Conservation (phyloP, 1,140 invertebrate species). For the Trypoxylus dichotomus region DNA sequence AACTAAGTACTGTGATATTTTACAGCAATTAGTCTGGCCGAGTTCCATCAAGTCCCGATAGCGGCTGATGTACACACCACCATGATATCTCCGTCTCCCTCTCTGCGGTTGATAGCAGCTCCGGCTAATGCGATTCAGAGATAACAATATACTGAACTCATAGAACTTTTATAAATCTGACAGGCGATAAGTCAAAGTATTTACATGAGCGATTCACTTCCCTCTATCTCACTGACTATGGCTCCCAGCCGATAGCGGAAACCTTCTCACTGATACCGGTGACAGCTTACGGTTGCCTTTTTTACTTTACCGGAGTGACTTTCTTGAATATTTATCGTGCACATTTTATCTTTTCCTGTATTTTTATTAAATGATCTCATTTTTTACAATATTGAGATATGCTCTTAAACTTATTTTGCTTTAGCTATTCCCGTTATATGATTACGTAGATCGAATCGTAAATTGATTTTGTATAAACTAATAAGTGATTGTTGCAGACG, state of each 20-base stretch:
- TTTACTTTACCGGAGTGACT: constrained; percentile 9
- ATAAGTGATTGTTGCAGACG: too few species aligned
- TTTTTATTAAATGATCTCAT: constrained; percentile 2
- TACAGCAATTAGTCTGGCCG: constrained; percentile 39
- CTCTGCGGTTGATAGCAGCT: constrained; percentile 34
- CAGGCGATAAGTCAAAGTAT: constrained; percentile 44
- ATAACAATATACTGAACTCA: constrained; percentile 43
- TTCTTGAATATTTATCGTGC: constrained; percentile 12
- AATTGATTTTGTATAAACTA: too few species aligned
- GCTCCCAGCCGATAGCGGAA: constrained; percentile 29
- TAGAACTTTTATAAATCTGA: constrained; percentile 44
- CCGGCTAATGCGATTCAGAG: constrained; percentile 43
- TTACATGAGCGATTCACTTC: constrained; percentile 38
- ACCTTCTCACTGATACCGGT: constrained; percentile 28
- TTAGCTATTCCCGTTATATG: not conserved
- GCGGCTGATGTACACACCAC: constrained; percentile 29
- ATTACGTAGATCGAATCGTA: too few species aligned
- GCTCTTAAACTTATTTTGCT: not conserved
- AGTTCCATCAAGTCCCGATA: constrained; percentile 35
- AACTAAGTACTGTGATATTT: constrained; percentile 39
- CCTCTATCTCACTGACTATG: constrained; percentile 27
- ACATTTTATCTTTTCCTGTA: constrained; percentile 12
- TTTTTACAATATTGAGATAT: not conserved
- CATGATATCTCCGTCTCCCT: constrained; percentile 16
- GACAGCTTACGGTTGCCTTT: constrained; percentile 27